phyloP scores from a whole-genome alignment of 2,113 vertebrate species.

The Dipodomys stephensi region DNA sequence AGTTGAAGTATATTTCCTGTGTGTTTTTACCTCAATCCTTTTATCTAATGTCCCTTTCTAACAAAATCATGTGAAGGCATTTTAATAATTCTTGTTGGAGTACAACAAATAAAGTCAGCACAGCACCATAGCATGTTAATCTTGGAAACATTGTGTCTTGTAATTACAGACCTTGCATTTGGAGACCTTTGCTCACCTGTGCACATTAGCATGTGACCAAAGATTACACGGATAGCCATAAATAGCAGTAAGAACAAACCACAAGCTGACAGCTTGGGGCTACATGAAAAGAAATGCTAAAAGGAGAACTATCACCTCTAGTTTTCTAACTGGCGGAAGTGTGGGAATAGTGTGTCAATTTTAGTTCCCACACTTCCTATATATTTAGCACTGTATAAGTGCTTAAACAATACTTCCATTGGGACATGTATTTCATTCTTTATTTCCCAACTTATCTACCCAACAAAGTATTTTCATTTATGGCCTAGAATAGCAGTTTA shows the following conservation, averaged over 20 bases:
- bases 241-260: slow-evolving; percentile 59
- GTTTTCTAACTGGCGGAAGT: slow-evolving; percentile 49
- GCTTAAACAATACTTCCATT: slow-evolving; percentile 60
- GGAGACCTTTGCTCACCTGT: slow-evolving; percentile 46
- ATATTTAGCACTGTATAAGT: slow-evolving; percentile 56
- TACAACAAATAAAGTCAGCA: slow-evolving; percentile 38
- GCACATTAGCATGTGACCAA: slow-evolving; percentile 18
- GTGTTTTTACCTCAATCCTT: slow-evolving; percentile 7
- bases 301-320: slow-evolving; percentile 55
- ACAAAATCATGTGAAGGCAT: background rate
- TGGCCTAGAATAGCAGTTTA: slow-evolving; percentile 63
- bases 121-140: background rate
- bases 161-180: slow-evolving; percentile 1
- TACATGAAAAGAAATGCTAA: slow-evolving; percentile 67
- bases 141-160: background rate
- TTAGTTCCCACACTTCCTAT: slow-evolving; percentile 55
- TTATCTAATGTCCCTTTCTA: background rate
- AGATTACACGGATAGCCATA: slow-evolving; percentile 51
- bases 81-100: background rate
- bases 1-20: slow-evolving; percentile 23
- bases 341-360: slow-evolving; percentile 62
- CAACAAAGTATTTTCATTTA: slow-evolving; percentile 69
- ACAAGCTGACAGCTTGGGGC: slow-evolving; percentile 54
- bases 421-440: slow-evolving; percentile 37
- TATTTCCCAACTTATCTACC: slow-evolving; percentile 15